A percentile compares a stretch with the other conserved stretches of the same genome.
These are phyloP conservation scores for Drosophila longiperda DNA, from an alignment of 2,888 invertebrate genomes.

Conservation along the genomic window DNA sequence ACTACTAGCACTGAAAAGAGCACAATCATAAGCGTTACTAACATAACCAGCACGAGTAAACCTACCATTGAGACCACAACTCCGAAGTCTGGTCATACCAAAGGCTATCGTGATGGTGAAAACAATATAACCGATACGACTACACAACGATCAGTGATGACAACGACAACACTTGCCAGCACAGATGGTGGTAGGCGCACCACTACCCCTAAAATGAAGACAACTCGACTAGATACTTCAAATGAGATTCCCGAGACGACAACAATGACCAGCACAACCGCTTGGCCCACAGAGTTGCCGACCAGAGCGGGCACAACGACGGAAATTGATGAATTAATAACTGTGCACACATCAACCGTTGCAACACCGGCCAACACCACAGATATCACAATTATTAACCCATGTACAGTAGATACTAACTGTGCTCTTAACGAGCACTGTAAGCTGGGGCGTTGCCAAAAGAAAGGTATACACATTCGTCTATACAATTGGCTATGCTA, in stretches of 20 bases:
- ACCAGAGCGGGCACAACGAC: constrained; percentile 75
- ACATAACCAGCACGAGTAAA: constrained; percentile 55
- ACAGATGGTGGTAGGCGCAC: constrained; percentile 64
- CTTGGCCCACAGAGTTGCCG: constrained; percentile 64
- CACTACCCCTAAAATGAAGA: constrained; percentile 82
- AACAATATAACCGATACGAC: constrained; percentile 83
- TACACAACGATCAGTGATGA: constrained; percentile 59
- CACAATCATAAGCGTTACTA: constrained; percentile 73
- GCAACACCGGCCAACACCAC: constrained; percentile 69
- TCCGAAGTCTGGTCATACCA: constrained; percentile 81
- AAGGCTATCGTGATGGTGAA: constrained; percentile 84
- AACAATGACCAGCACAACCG: constrained; percentile 54
- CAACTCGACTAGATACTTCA: constrained; percentile 84
- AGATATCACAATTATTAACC: constrained; percentile 82
- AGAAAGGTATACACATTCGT: constrained; percentile 83
- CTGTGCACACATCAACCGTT: constrained; percentile 60
- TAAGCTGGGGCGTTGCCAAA: constrained; percentile 86
- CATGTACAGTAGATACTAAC: constrained; percentile 87
- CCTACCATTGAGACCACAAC: constrained; percentile 67
- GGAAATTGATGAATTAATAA: constrained; percentile 65
- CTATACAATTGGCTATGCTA: constrained; percentile 39
- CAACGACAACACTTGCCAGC: constrained; percentile 56
- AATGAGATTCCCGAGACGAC: constrained; percentile 76
- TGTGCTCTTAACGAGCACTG: constrained; percentile 88
- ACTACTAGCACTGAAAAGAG: constrained; percentile 79